phyloP scores from a whole-genome alignment of 1,140 invertebrate genomes.

The Globodera ellingtonae region DNA sequence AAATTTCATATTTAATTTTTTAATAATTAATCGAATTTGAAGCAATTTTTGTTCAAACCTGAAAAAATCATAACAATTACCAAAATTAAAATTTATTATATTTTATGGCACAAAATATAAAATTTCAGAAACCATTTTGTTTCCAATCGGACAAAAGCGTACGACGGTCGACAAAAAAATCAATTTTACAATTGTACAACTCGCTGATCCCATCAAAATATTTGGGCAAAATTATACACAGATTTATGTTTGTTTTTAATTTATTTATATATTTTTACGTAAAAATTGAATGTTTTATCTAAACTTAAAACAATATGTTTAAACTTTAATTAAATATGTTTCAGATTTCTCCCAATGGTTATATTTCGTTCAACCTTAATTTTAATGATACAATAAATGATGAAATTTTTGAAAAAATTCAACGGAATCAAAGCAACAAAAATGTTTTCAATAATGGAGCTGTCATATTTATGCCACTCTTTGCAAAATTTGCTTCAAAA shows the following conservation, averaged over 20 bases:
- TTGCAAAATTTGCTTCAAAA: background rate
- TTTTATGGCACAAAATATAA: constrained; percentile 2
- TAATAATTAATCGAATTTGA: too few relatives aligned
- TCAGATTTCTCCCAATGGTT: constrained; percentile 10
- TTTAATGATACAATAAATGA: constrained; percentile 10
- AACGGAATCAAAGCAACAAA: background rate
- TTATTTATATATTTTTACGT: background rate
- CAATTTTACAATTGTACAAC: background rate
- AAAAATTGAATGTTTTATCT: too few relatives aligned
- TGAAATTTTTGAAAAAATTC: background rate
- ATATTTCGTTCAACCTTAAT: constrained; percentile 9
- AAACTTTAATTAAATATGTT: background rate
- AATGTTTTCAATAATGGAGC: background rate
- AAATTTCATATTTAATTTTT: too few relatives aligned
- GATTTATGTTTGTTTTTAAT: background rate
- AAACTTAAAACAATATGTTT: too few relatives aligned
- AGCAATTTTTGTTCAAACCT: background rate
- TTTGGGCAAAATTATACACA: constrained; percentile 20
- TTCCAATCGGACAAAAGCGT: constrained; percentile 17
- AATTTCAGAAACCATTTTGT: constrained; percentile 33
- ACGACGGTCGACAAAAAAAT: background rate
- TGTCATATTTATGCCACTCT: background rate
- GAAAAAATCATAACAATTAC: too few relatives aligned
- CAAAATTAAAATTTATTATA: background rate
- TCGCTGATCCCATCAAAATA: constrained; percentile 7